Evolutionary conservation across 2,888 invertebrate genomes (phyloP).

Genomic region (Lasioglossum calceatum): DNA sequence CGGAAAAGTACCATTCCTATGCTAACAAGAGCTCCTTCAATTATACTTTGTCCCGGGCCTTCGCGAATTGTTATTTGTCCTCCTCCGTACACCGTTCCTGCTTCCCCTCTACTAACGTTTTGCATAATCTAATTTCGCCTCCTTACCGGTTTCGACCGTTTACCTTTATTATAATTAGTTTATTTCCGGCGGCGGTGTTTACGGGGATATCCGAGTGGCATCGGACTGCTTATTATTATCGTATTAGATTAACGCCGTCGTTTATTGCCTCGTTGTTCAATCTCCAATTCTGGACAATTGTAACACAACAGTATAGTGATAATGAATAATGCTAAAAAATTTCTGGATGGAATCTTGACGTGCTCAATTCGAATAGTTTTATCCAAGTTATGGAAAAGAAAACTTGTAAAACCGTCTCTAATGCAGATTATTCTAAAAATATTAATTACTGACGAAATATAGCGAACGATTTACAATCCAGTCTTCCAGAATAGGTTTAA

Average conservation of each 20-base stretch:
- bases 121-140: slow-evolving; percentile 65
- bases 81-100: slow-evolving; percentile 36
- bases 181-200: slow-evolving; percentile 47
- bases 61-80: slow-evolving; percentile 64
- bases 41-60: slow-evolving; percentile 64
- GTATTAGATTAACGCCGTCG: background rate
- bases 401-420: background rate
- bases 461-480: too few relatives aligned
- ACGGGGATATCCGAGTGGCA: slow-evolving; percentile 26
- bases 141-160: slow-evolving; percentile 51
- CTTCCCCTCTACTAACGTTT: slow-evolving; percentile 52
- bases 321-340: too few relatives aligned
- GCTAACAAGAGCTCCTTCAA: slow-evolving; percentile 70
- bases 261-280: background rate
- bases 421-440: background rate
- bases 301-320: too few relatives aligned
- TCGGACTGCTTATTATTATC: slow-evolving; percentile 9
- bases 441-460: background rate
- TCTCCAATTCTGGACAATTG: background rate
- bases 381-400: background rate
- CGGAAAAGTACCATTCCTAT: slow-evolving; percentile 71
- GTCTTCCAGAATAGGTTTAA: background rate
- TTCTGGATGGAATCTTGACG: background rate
- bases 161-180: slow-evolving; percentile 60
- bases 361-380: background rate